Percentiles rank a stretch among this genome's conserved stretches.
These are phyloP conservation scores for Ptychoptera albimana DNA, from an alignment of 2,888 invertebrate genomes.

Conservation along the genomic window DNA sequence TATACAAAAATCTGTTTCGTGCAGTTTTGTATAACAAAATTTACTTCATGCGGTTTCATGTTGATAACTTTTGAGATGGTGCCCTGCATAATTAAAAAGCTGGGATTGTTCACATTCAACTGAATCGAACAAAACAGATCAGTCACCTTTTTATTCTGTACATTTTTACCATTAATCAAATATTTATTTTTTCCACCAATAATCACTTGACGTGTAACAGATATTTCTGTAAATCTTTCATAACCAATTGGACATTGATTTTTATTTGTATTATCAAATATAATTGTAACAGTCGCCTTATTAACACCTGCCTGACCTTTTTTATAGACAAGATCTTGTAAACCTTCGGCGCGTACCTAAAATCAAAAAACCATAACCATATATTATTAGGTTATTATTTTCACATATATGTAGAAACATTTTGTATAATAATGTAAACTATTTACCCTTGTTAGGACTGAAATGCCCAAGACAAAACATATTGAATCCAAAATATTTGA, in stretches of 20 bases:
- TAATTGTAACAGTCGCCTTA: conserved; percentile 89
- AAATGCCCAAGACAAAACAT: conserved; percentile 93
- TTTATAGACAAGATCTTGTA: conserved; percentile 96
- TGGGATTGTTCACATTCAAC: conserved; percentile 97
- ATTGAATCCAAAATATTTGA: conserved; percentile 95
- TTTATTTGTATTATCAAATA: conserved; percentile 81
- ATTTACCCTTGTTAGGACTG: conserved; percentile 36
- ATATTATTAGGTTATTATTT: neutral
- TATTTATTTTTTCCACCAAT: conserved; percentile 87
- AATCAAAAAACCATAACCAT: conserved; percentile 9
- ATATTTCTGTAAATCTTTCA: conserved; percentile 79
- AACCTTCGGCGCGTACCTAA: conserved; percentile 74
- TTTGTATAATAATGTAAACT: too few relatives aligned
- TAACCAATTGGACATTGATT: conserved; percentile 78
- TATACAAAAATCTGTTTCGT: neutral
- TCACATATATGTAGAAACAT: conserved; percentile 4
- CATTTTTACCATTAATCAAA: conserved; percentile 81
- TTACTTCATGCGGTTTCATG: conserved; percentile 94
- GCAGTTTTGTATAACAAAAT: conserved; percentile 7
- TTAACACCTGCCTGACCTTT: conserved; percentile 92
- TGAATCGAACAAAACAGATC: conserved; percentile 95
- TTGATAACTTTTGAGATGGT: conserved; percentile 96
- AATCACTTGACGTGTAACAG: conserved; percentile 72
- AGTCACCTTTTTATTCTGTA: conserved; percentile 75
- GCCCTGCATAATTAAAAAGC: conserved; percentile 99